Percentiles rank a stretch among this genome's conserved stretches.
phyloP scores from a whole-genome alignment of 2,113 vertebrate species.

The Protobothrops mucrosquamatus region DNA sequence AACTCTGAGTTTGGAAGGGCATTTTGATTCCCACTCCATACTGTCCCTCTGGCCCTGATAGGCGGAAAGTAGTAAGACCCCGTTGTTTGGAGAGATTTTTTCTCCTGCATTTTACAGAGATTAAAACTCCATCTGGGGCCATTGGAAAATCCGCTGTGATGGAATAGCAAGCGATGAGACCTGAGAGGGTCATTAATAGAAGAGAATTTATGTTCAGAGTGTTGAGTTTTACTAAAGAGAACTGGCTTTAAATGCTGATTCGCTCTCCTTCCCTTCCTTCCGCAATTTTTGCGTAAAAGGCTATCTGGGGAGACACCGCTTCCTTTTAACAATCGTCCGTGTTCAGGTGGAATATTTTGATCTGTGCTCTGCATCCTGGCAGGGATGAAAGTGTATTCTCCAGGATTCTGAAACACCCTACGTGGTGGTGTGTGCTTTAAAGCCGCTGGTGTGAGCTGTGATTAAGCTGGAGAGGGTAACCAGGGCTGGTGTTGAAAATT shows the following conservation, averaged over 20 bases:
- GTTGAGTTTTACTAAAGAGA: conserved; percentile 10
- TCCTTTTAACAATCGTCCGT: conserved; percentile 16
- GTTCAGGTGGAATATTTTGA: neutral
- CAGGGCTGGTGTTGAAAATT: no score
- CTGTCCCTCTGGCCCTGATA: conserved; percentile 8
- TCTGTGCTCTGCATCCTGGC: fast-evolving
- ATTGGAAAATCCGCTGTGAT: conserved; percentile 43
- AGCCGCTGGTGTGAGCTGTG: neutral
- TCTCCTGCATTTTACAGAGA: conserved; percentile 55
- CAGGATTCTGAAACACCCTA: neutral
- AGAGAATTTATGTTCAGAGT: conserved; percentile 55
- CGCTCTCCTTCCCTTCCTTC: conserved; percentile 34
- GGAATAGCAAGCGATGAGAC: conserved; percentile 24
- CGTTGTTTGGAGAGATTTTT: conserved; percentile 43
- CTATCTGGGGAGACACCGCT: neutral
- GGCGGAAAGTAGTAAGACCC: conserved; percentile 53
- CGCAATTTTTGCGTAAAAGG: conserved; percentile 45
- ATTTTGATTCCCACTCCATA: conserved; percentile 9
- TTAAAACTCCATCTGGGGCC: conserved; percentile 54
- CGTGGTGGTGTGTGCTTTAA: neutral
- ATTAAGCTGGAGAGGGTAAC: neutral
- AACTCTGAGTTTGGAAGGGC: conserved; percentile 49
- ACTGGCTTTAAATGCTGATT: conserved; percentile 35
- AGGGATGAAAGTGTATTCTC: neutral
- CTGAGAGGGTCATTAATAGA: conserved; percentile 57